phyloP scores from a whole-genome alignment of 2,888 invertebrate genomes.

The Lomographa bimaculata region DNA sequence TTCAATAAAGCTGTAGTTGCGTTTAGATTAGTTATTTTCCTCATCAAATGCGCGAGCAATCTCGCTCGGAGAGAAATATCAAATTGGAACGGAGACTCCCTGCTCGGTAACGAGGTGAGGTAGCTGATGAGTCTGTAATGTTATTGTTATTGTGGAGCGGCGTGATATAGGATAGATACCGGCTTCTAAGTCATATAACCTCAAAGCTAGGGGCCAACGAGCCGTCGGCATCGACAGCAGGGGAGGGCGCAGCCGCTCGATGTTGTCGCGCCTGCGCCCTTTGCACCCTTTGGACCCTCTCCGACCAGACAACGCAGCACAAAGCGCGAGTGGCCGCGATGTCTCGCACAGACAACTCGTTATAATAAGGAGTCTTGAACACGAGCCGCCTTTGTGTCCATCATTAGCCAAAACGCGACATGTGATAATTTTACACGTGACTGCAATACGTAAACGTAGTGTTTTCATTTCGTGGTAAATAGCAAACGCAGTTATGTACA shows the following conservation, averaged over 20 bases:
- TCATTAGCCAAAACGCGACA: conserved; percentile 48
- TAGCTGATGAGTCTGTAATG: conserved; percentile 53
- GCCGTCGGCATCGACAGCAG: conserved; percentile 43
- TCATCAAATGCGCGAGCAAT: conserved; percentile 19
- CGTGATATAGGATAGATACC: conserved; percentile 59
- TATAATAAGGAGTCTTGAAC: conserved; percentile 53
- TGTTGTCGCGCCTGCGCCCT: conserved; percentile 74
- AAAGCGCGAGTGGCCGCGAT: conserved; percentile 66
- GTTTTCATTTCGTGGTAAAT: conserved; percentile 63
- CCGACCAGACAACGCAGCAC: conserved; percentile 60
- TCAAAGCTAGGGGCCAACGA: conserved; percentile 63
- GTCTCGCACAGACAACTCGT: conserved; percentile 55
- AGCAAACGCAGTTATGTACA: conserved; percentile 84
- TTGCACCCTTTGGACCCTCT: conserved; percentile 28
- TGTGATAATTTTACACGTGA: conserved; percentile 63
- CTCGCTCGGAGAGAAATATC: conserved; percentile 8
- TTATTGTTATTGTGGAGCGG: conserved; percentile 66
- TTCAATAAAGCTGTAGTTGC: conserved; percentile 32
- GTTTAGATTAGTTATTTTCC: conserved; percentile 12
- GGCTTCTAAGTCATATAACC: conserved; percentile 76
- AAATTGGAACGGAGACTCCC: conserved; percentile 19
- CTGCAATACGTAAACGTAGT: conserved; percentile 62
- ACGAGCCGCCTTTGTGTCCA: conserved; percentile 17
- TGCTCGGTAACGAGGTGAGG: conserved; percentile 39
- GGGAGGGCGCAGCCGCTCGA: conserved; percentile 76